Base-by-base conservation (phyloP, 2,888 invertebrate genomes). In the Acrocyrtus sp. region DNA sequence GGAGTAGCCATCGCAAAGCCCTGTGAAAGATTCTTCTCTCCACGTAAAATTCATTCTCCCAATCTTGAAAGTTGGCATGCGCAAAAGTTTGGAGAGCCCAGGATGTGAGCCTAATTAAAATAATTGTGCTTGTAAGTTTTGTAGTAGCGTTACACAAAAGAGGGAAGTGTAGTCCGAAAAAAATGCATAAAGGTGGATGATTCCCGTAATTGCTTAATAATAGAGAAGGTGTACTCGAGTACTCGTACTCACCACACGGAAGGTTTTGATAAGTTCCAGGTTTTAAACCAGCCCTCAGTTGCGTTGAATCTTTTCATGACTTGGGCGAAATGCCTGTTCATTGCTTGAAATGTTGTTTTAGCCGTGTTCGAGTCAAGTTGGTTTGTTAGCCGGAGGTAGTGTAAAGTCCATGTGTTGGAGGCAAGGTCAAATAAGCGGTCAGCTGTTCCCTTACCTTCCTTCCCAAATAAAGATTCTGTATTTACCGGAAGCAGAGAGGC, bases 381-480 rank as follows among this genome's bases (percentile, higher is more conserved):
- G 76, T 87, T 86, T 3, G 87, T 87, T 8, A 86, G 80, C n/a
- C 86, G 81, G 72, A 88, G 84, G 81, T 88, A 88, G 76, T 85
- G 85, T 39, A 88, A 82, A 2, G 86, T 86, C 83, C 86, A 85
- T 24, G 88, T 82, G 80, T 86, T 88, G 72, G 85, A 85, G 2
- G 86, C 87, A 75, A 88, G 86, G 81, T 87, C 87, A 80, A 87
- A 88, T 72, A 87, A 82, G 69, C 85, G 84, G 76, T 86, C 85
- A 65, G 88, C 88, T 0, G 85, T 86, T 2, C 85, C 85, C 67
- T 86, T 86, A 26, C 85, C 85, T 0, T 85, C 84, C 75, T 85
- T 83, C 24, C 84, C 83, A 70, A 88, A 81, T 29, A 84, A 76
- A n/a, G 78, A 78, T 19, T 81, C 74, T 50, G 83, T 80, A 6